Evolutionary conservation across 92 coral and sea anemone genomes (phyloP).

Genomic region (Palythoa heliodiscus): DNA sequence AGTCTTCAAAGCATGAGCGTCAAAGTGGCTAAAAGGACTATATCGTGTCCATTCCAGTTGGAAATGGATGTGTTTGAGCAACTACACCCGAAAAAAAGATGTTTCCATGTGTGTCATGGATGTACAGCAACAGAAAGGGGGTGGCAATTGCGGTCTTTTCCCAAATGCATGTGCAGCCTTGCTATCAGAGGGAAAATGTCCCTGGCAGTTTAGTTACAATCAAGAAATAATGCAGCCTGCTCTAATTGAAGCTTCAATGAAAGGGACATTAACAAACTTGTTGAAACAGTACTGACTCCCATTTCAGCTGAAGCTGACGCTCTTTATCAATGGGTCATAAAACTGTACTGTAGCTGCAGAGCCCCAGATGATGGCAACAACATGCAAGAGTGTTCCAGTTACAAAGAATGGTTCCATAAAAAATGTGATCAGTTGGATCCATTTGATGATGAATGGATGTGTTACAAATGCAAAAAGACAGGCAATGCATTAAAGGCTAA

Average conservation of each 20-base stretch:
- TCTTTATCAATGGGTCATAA: slow-evolving; percentile 52
- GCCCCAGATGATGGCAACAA: no score
- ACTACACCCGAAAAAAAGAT: background rate
- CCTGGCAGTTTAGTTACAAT: slow-evolving; percentile 3
- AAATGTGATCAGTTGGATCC: no score
- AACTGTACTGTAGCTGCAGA: no score
- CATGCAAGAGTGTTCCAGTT: no score
- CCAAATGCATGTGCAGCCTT: slow-evolving; percentile 48
- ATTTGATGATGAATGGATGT: no score
- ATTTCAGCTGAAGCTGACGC: background rate
- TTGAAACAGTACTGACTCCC: background rate
- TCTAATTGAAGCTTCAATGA: slow-evolving; percentile 32
- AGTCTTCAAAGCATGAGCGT: slow-evolving; percentile 46
- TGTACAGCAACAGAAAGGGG: slow-evolving; percentile 56
- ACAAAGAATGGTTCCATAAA: no score
- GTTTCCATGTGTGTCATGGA: slow-evolving; percentile 29
- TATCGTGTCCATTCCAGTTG: slow-evolving; percentile 61
- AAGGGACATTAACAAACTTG: slow-evolving; percentile 35
- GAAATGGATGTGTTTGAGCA: slow-evolving; percentile 50
- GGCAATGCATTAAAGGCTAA: background rate
- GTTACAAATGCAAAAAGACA: slow-evolving; percentile 7
- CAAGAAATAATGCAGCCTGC: slow-evolving; percentile 53
- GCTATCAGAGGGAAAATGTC: slow-evolving; percentile 21
- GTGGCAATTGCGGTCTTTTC: slow-evolving; percentile 55
- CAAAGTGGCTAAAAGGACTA: background rate